Evolutionary conservation across 1,140 invertebrate species (phyloP).

Genomic region (Octopus sinensis): DNA sequence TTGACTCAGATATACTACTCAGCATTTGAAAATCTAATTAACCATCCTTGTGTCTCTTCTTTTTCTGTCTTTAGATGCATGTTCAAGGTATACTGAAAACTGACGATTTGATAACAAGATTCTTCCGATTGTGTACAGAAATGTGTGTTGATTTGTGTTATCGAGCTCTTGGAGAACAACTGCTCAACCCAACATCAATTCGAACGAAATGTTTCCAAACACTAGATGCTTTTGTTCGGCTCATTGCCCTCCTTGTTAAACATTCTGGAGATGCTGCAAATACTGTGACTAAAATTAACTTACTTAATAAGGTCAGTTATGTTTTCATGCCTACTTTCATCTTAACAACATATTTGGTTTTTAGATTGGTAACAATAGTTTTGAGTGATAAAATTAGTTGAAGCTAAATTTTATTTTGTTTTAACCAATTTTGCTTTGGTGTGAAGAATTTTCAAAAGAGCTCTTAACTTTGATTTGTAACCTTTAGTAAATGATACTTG

Average conservation of each 20-base stretch:
- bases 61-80: slow-evolving; percentile 74
- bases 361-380: no score
- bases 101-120: slow-evolving; percentile 93
- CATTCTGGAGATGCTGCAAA: slow-evolving; percentile 80
- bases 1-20: no score
- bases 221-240: slow-evolving; percentile 89
- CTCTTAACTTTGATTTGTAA: no score
- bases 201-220: slow-evolving; percentile 92
- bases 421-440: no score
- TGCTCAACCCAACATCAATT: slow-evolving; percentile 62
- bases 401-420: no score
- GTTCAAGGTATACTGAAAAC: slow-evolving; percentile 93
- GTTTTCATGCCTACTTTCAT: no score
- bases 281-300: slow-evolving; percentile 90
- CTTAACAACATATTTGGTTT: no score
- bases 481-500: no score
- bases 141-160: slow-evolving; percentile 95
- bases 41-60: neutral
- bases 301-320: slow-evolving; percentile 82
- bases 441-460: no score
- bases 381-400: no score
- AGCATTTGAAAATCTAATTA: no score
- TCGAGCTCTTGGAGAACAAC: slow-evolving; percentile 66
- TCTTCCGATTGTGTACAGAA: slow-evolving; percentile 94
- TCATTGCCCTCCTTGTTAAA: slow-evolving; percentile 93